These are phyloP conservation scores for Doris montereyensis DNA, from an alignment of 2,888 invertebrate species.

Conservation along the genomic window DNA sequence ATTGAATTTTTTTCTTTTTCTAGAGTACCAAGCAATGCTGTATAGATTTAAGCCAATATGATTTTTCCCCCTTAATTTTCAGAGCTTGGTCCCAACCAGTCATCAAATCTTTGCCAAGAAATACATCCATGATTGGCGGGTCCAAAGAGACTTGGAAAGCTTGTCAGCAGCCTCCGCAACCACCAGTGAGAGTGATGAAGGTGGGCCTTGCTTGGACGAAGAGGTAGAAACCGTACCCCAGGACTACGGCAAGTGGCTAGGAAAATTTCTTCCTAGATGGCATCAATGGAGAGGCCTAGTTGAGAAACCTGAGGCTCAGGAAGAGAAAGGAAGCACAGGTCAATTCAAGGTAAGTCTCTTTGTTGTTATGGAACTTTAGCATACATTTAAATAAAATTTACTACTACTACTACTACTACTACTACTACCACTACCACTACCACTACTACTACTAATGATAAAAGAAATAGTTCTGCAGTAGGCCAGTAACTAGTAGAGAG, in stretches of 20 bases:
- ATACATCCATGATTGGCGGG: constrained; percentile 32
- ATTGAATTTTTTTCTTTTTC: too few relatives aligned
- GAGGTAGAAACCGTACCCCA: constrained; percentile 22
- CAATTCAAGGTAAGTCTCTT: constrained; percentile 33
- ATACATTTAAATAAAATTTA: background rate
- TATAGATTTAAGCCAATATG: too few relatives aligned
- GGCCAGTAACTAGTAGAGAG: too few relatives aligned
- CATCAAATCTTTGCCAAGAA: constrained; percentile 36
- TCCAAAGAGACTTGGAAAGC: background rate
- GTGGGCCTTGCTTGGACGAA: background rate
- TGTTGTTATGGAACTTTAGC: background rate
- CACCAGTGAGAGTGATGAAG: constrained; percentile 31
- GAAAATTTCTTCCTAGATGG: constrained; percentile 17
- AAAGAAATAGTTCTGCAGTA: too few relatives aligned
- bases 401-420: too few relatives aligned
- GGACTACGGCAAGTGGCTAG: constrained; percentile 35
- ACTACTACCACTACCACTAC: too few relatives aligned
- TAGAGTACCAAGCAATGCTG: too few relatives aligned
- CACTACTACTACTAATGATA: too few relatives aligned
- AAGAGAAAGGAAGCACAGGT: constrained; percentile 25
- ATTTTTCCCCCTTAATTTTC: too few relatives aligned
- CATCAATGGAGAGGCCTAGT: constrained; percentile 4
- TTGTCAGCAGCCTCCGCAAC: constrained; percentile 11
- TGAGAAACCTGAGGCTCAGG: background rate
- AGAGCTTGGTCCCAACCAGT: constrained; percentile 27